Base-by-base conservation (phyloP, 2,113 vertebrate genomes). In the Saiga tatarica region DNA sequence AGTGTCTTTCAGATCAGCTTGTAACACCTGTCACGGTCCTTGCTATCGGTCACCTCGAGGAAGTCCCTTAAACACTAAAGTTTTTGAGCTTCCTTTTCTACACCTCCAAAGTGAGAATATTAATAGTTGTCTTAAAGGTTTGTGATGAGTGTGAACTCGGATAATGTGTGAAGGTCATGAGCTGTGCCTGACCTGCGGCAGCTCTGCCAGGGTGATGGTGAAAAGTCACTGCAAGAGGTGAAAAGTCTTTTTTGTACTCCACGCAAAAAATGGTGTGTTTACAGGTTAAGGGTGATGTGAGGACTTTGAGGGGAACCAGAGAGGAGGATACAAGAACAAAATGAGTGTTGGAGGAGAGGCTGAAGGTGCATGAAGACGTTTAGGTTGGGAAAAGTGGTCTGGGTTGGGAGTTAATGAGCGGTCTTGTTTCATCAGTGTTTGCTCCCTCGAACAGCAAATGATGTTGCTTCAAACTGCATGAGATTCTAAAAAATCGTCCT, bases 101-200 rank as follows among this genome's bases (percentile, higher is more conserved):
- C 62, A n/a, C 2, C 62, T 64, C 62, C 7, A 7, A 64, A 64
- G 62, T 17, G 62, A 64, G 62, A 64, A 64, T n/a, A n/a, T 17
- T n/a, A n/a, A n/a, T n/a, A n/a, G 62, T n/a, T 17, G 16, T 64
- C 33, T 64, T 64, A 17, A n/a, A 64, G 30, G 30, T 64, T 64
- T 64, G 62, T 64, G 30, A n/a, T n/a, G 30, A n/a, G 62, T 17
- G 62, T 64, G 30, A 17, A 17, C 62, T 64, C 7, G 30, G 7
- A 4, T 64, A 17, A 64, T n/a, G 62, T 3, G 30, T 64, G 62
- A 64, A 64, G 62, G 15, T 64, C 62, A 9, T 17, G 62, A 64
- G 30, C 62, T 2, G 0, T 17, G 62, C 62, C 62, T 64, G 62
- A 17, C 62, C 62, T 3, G 0, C 1, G 1, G 30, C 62, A 64